These are phyloP conservation scores for Myotis brandtii DNA, from an alignment of 2,113 vertebrate species.

Conservation along the genomic window DNA sequence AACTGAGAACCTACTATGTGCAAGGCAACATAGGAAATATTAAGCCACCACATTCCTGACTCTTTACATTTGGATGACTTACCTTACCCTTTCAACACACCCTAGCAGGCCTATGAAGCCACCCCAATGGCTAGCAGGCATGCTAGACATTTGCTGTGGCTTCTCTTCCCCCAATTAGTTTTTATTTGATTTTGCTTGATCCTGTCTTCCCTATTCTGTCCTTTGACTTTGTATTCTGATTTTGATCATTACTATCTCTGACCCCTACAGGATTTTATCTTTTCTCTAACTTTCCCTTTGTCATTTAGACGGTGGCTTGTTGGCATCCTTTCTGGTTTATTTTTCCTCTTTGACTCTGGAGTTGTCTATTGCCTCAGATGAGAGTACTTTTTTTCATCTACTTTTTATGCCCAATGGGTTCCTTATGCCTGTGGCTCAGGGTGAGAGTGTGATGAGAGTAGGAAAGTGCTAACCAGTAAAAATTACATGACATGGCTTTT, in stretches of 20 bases:
- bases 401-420: not conserved
- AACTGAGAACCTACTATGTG: slow-evolving; percentile 34
- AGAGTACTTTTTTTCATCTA: not conserved
- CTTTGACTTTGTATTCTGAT: not conserved
- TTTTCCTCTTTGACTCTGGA: not conserved
- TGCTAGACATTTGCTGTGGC: not conserved
- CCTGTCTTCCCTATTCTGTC: not conserved
- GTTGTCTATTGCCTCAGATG: not conserved
- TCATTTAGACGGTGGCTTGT: not conserved
- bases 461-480: not conserved
- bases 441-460: not conserved
- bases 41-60: not conserved
- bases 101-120: not conserved
- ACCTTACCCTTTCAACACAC: not conserved
- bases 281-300: not conserved
- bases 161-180: not conserved
- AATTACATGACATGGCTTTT: not conserved
- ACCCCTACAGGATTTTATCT: not conserved
- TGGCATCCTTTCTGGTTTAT: not conserved
- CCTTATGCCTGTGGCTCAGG: not conserved
- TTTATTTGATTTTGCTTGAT: slow-evolving; percentile 42
- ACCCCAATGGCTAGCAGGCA: not conserved
- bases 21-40: slow-evolving; percentile 37
- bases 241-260: not conserved
- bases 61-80: not conserved